These are phyloP conservation scores for Scyliorhinus canicula DNA, from an alignment of 2,797 vertebrate species.

Conservation along the genomic window DNA sequence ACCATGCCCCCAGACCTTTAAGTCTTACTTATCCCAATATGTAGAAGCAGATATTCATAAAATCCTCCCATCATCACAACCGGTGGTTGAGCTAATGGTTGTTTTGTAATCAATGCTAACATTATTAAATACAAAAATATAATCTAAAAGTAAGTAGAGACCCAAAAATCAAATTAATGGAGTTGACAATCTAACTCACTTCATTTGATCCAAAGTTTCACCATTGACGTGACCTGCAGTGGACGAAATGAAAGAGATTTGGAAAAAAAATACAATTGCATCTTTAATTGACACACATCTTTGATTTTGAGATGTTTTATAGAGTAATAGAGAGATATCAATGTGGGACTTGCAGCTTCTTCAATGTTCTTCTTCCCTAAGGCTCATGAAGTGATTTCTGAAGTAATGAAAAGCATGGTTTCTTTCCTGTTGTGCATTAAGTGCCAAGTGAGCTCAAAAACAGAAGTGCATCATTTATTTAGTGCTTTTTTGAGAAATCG, in stretches of 20 bases:
- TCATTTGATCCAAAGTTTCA: not conserved
- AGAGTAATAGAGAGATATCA: not conserved
- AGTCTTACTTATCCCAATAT: no score
- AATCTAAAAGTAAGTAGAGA: not conserved
- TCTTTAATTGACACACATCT: not conserved
- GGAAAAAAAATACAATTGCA: not conserved
- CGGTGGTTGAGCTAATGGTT: not conserved
- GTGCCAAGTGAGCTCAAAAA: not conserved
- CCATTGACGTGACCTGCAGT: not conserved
- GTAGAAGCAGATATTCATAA: no score
- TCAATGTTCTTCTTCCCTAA: not conserved
- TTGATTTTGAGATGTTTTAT: not conserved
- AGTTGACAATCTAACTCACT: not conserved
- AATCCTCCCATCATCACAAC: no score
- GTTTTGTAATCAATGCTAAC: not conserved
- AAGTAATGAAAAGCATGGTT: not conserved
- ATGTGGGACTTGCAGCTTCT: not conserved
- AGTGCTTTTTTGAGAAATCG: not conserved
- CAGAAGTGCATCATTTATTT: not conserved
- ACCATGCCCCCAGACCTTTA: no score
- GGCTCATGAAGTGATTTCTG: not conserved
- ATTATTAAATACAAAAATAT: not conserved
- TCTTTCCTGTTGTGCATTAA: not conserved
- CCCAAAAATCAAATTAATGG: not conserved
- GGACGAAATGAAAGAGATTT: not conserved